Conservation (phyloP, 2,797 vertebrate genomes). For the Tympanoctomys barrerae region DNA sequence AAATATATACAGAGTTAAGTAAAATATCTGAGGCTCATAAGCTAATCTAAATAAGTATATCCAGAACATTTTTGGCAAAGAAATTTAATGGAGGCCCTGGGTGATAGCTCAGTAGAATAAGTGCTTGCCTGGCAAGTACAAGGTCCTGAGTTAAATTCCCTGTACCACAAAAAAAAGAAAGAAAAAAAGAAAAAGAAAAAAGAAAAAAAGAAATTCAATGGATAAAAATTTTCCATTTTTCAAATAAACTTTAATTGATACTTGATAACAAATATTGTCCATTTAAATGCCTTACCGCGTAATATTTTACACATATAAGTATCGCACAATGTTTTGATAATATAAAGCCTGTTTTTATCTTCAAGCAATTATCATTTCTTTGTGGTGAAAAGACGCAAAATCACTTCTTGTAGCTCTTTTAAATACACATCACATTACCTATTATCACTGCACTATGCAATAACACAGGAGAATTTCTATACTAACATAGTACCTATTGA, state of each 20-base stretch:
- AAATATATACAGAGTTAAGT: not conserved
- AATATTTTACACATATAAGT: not conserved
- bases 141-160: no score
- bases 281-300: not conserved
- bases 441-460: not conserved
- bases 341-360: not conserved
- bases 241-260: not conserved
- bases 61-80: not conserved
- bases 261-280: not conserved
- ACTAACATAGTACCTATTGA: not conserved
- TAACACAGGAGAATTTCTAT: not conserved
- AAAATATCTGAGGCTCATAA: not conserved
- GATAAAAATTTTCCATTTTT: not conserved
- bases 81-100: not conserved
- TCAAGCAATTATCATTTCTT: not conserved
- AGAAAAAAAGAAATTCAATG: no score
- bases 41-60: not conserved
- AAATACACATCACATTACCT: not conserved
- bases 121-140: no score
- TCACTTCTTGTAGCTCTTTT: not conserved
- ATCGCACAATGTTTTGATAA: no score
- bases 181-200: no score
- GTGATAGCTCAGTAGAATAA: no score
- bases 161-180: no score
- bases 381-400: not conserved